These are phyloP conservation scores for Bombus affinis DNA, from an alignment of 1,140 invertebrate genomes.

Conservation along the genomic window DNA sequence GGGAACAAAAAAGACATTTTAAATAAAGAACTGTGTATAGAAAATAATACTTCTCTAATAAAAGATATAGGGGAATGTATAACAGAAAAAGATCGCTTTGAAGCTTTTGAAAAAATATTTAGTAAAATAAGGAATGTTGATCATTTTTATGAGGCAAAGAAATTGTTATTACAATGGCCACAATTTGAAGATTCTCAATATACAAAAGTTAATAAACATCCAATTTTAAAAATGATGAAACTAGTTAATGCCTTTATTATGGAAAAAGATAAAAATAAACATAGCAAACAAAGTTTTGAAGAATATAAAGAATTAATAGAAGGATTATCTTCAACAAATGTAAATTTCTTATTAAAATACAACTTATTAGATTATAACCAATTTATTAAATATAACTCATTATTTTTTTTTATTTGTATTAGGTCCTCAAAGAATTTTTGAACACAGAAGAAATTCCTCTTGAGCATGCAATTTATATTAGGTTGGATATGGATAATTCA, in stretches of 20 bases:
- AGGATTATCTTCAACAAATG: slow-evolving; percentile 64
- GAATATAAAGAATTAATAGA: slow-evolving; percentile 75
- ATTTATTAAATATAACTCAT: slow-evolving; percentile 21
- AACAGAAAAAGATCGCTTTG: slow-evolving; percentile 73
- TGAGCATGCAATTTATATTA: slow-evolving; percentile 74
- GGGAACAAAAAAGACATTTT: slow-evolving; percentile 36
- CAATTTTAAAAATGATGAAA: slow-evolving; percentile 70
- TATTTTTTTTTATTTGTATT: slow-evolving; percentile 22
- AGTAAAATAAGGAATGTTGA: slow-evolving; percentile 64
- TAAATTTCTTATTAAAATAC: slow-evolving; percentile 47
- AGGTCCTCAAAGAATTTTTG: slow-evolving; percentile 74
- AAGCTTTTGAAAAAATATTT: slow-evolving; percentile 70
- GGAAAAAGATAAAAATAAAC: slow-evolving; percentile 49
- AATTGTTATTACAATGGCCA: slow-evolving; percentile 70
- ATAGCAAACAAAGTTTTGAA: slow-evolving; percentile 66
- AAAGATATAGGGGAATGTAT: slow-evolving; percentile 33
- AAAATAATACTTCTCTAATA: neutral
- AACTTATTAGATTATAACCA: slow-evolving; percentile 17
- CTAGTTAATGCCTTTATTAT: slow-evolving; percentile 55
- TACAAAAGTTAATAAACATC: slow-evolving; percentile 67
- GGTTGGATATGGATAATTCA: slow-evolving; percentile 69
- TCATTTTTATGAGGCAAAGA: slow-evolving; percentile 72
- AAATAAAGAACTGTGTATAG: slow-evolving; percentile 25
- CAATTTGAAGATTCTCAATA: slow-evolving; percentile 69
- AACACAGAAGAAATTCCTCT: slow-evolving; percentile 57